These are phyloP conservation scores for Notolepis coatsorum DNA, from an alignment of 2,797 vertebrate species.

Conservation along the genomic window DNA sequence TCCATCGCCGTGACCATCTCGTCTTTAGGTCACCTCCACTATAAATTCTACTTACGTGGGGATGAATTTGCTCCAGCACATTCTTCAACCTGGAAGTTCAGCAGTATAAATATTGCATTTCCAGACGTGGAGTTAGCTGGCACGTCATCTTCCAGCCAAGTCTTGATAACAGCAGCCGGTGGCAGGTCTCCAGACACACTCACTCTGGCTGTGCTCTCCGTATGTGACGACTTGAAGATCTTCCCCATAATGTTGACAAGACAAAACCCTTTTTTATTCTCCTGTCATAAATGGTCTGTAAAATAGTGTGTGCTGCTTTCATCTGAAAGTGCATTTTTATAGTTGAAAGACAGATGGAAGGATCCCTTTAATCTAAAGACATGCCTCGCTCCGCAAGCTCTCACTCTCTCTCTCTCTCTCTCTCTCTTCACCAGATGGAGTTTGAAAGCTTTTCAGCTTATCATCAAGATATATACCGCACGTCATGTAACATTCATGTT, in stretches of 20 bases:
- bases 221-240: constrained; percentile 37
- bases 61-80: constrained; percentile 51
- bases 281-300: constrained; percentile 50
- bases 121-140: constrained; percentile 74
- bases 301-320: constrained; percentile 27
- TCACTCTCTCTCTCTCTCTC: too few species aligned
- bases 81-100: constrained; percentile 56
- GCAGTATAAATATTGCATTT: constrained; percentile 62
- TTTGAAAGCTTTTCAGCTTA: not conserved
- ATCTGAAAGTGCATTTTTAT: constrained; percentile 40
- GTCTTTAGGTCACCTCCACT: constrained; percentile 57
- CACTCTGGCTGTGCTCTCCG: constrained; percentile 25
- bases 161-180: constrained; percentile 55
- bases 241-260: constrained; percentile 36
- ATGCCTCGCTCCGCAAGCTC: constrained; percentile 7
- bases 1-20: constrained; percentile 48
- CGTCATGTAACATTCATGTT: too few species aligned
- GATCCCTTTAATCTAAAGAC: constrained; percentile 19
- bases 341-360: constrained; percentile 22
- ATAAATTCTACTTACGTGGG: constrained; percentile 67
- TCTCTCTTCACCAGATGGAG: not conserved
- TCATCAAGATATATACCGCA: not conserved
- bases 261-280: constrained; percentile 37
- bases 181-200: constrained; percentile 47
- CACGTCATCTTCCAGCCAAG: constrained; percentile 56